phyloP scores from a whole-genome alignment of 2,888 invertebrate species.

The Liopterus haemorrhoidalis region DNA sequence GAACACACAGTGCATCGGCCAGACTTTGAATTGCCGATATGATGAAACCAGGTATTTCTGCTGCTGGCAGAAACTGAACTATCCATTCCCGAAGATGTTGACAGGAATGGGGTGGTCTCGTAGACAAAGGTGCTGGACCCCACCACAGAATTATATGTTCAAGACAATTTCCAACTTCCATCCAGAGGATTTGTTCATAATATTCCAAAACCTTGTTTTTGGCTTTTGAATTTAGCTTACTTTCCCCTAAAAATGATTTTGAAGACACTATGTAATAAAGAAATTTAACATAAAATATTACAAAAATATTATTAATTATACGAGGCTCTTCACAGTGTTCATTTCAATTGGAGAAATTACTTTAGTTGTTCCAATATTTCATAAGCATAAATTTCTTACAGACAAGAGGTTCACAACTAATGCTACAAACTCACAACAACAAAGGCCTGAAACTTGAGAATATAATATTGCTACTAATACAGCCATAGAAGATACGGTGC shows the following conservation, averaged over 20 bases:
- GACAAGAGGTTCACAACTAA: too few relatives aligned
- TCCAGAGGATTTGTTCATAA: slow-evolving; percentile 73
- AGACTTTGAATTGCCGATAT: slow-evolving; percentile 66
- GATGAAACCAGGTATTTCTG: slow-evolving; percentile 59
- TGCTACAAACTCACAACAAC: too few relatives aligned
- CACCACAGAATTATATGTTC: slow-evolving; percentile 83
- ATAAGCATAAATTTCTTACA: too few relatives aligned
- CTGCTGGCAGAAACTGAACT: slow-evolving; percentile 54
- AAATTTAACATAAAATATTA: neutral
- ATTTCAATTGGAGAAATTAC: neutral
- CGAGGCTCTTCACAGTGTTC: slow-evolving; percentile 2
- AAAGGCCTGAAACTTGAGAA: too few relatives aligned
- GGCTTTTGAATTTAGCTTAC: slow-evolving; percentile 55
- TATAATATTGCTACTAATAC: too few relatives aligned
- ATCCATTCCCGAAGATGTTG: slow-evolving; percentile 63
- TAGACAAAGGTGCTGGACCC: slow-evolving; percentile 67
- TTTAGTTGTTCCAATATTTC: too few relatives aligned
- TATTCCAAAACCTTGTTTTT: slow-evolving; percentile 60
- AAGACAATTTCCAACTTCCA: slow-evolving; percentile 70
- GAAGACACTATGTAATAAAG: slow-evolving; percentile 12
- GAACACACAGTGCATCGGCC: slow-evolving; percentile 71
- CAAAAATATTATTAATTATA: slow-evolving; percentile 2
- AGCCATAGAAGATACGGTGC: too few relatives aligned
- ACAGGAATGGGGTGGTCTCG: slow-evolving; percentile 57
- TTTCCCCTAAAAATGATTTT: slow-evolving; percentile 50